Evolutionary conservation across 1,140 invertebrate genomes (phyloP), one percentile per base, ranked within the genome.

Genomic region (Drosophila arawakana): DNA sequence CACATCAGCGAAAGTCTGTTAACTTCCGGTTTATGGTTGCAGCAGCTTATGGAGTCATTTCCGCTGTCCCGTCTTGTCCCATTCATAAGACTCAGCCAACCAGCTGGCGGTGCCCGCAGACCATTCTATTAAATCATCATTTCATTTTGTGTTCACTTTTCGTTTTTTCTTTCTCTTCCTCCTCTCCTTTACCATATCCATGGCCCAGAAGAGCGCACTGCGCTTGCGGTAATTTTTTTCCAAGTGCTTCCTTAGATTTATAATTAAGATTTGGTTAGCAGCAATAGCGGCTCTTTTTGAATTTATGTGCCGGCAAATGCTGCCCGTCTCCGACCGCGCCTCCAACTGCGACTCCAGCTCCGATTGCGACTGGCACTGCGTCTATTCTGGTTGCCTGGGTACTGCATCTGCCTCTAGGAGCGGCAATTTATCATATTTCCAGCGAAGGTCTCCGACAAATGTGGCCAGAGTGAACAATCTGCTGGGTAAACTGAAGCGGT

Each of bases 161-260:
- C 37, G 43, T 15, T 76, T 52, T 52, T 39, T 39, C 7, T 49
- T 6, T 6, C 35, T 9, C 15, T 37, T 30, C 55, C 21, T 15
- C 46, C 41, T 15, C 59, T 49, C 44, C 21, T 9, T 13, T 34
- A 41, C 7, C n/a, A 30, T 50, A 46, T 49, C 62, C 58, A 49
- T 52, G 44, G 41, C 34, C 37, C 37, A 57, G 69, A 18, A 52
- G 73, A 49, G 70, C 57, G 60, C 83, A 82, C 68, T 88, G 80
- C 79, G 76, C 83, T 82, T 80, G 76, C 70, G 76, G 80, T 83
- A 80, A 88, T 80, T 81, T 73, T 25, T 77, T 76, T 84, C 69
- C 81, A 89, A 89, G 84, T 89, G 85, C 86, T 90, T 90, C 86
- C 86, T 90, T 90, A 90, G 86, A 90, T 90, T 90, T 90, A 90